Evolutionary conservation across 1,140 invertebrate species (phyloP).

Genomic region (Augochlora pura): DNA sequence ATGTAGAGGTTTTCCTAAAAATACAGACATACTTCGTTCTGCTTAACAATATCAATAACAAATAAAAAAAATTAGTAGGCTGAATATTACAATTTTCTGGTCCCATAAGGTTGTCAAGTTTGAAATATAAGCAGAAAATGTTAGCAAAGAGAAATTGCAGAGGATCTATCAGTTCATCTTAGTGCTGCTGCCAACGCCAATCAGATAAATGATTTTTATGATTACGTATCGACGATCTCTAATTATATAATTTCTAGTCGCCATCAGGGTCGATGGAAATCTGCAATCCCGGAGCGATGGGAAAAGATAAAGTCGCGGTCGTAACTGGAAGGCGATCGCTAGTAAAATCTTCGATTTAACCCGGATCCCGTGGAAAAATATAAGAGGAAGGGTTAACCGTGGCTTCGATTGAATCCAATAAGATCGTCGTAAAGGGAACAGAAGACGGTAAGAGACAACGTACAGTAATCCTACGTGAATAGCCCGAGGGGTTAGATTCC

Average conservation of each 20-base stretch:
- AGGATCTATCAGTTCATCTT: too few species aligned
- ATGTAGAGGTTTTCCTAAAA: too few species aligned
- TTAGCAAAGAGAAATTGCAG: too few species aligned
- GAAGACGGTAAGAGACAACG: conserved; percentile 71
- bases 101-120: too few species aligned
- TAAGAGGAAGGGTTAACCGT: conserved; percentile 57
- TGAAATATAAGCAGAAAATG: too few species aligned
- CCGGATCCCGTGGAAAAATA: conserved; percentile 5
- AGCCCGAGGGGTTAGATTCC: conserved; percentile 64
- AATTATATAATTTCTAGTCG: neutral
- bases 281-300: neutral
- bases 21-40: too few species aligned
- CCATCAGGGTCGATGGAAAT: neutral
- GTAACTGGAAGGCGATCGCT: neutral
- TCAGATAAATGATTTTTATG: too few species aligned
- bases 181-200: too few species aligned
- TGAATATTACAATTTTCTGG: too few species aligned
- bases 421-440: conserved; percentile 74
- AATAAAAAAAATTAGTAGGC: too few species aligned
- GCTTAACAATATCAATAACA: too few species aligned
- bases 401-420: conserved; percentile 69
- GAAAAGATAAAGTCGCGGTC: neutral
- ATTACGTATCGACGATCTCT: neutral
- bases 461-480: conserved; percentile 74
- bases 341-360: conserved; percentile 33